A percentile compares a stretch with the other conserved stretches of the same genome.
Evolutionary conservation across 2,888 invertebrate genomes (phyloP).

Genomic region (Troides aeacus): DNA sequence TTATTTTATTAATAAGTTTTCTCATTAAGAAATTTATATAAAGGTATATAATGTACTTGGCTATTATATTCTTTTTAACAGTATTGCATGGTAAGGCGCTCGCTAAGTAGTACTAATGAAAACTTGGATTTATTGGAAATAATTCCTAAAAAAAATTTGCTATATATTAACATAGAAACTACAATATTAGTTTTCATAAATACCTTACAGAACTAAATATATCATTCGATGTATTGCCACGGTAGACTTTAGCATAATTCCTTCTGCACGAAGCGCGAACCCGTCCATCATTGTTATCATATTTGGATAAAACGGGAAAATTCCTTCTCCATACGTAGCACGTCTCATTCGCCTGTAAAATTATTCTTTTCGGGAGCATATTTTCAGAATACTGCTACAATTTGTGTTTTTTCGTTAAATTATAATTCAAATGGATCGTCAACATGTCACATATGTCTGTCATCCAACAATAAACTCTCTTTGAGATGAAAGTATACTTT

Average conservation of each 20-base stretch:
- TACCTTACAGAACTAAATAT: conserved; percentile 13
- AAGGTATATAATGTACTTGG: no score
- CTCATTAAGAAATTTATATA: no score
- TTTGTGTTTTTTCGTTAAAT: not conserved
- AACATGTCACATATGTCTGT: conserved; percentile 18
- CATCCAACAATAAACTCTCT: not conserved
- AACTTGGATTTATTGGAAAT: no score
- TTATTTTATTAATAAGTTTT: no score
- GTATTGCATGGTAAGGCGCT: no score
- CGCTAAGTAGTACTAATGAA: no score
- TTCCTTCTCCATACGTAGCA: conserved; percentile 7
- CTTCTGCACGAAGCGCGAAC: conserved; percentile 4
- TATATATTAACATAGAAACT: no score
- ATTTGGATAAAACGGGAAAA: conserved; percentile 10
- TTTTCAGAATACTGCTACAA: not conserved
- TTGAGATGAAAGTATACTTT: no score
- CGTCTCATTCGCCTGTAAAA: not conserved
- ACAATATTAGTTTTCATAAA: not conserved
- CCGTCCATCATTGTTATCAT: conserved; percentile 18
- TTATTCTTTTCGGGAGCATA: conserved; percentile 11
- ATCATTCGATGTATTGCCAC: conserved; percentile 3
- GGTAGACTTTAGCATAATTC: conserved; percentile 4
- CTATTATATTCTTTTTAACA: no score
- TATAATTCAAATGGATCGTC: conserved; percentile 6
- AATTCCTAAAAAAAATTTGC: no score